phyloP scores from a whole-genome alignment of 2,113 vertebrate genomes.

The Ageneiosus marmoratus region DNA sequence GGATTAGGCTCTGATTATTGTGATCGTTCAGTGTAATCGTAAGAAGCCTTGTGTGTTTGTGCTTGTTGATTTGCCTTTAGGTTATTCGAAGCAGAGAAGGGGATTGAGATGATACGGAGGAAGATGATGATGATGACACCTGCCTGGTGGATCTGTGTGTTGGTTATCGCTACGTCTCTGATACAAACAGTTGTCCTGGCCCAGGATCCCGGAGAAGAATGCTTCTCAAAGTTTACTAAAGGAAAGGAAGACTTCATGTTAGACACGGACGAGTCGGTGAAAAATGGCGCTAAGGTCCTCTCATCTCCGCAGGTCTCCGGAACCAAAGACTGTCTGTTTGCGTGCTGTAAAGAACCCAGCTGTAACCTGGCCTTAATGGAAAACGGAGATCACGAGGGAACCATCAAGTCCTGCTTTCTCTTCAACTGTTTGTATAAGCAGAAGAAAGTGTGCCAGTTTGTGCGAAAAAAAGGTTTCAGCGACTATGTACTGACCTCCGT shows the following conservation, averaged over 20 bases:
- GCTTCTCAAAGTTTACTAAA: constrained; percentile 70
- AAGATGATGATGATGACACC: neutral
- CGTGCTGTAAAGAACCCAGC: constrained; percentile 78
- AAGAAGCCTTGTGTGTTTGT: neutral
- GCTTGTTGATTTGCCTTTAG: constrained; percentile 3
- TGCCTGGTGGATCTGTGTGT: constrained; percentile 6
- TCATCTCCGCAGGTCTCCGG: constrained; percentile 68
- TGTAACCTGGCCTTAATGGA: constrained; percentile 92
- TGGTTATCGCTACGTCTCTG: constrained; percentile 31
- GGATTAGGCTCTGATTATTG: too few relatives aligned
- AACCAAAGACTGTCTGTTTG: constrained; percentile 76
- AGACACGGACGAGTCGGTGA: constrained; percentile 83
- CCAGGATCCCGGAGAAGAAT: constrained; percentile 63
- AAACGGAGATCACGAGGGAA: constrained; percentile 44
- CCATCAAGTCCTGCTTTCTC: constrained; percentile 80
- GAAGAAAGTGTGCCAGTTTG: constrained; percentile 85
- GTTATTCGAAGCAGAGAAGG: neutral
- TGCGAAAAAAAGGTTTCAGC: constrained; percentile 78
- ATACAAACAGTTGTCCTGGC: constrained; percentile 8
- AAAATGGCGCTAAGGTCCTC: constrained; percentile 84
- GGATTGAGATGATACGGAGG: too few relatives aligned
- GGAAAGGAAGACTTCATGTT: constrained; percentile 82
- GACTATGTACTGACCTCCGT: constrained; percentile 75
- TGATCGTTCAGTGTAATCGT: neutral
- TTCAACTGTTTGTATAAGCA: constrained; percentile 89